A percentile compares a stretch with the other conserved stretches of the same genome.
These are phyloP conservation scores for Pseudomyrmex pallidus DNA, from an alignment of 1,140 invertebrate species.

Conservation along the genomic window DNA sequence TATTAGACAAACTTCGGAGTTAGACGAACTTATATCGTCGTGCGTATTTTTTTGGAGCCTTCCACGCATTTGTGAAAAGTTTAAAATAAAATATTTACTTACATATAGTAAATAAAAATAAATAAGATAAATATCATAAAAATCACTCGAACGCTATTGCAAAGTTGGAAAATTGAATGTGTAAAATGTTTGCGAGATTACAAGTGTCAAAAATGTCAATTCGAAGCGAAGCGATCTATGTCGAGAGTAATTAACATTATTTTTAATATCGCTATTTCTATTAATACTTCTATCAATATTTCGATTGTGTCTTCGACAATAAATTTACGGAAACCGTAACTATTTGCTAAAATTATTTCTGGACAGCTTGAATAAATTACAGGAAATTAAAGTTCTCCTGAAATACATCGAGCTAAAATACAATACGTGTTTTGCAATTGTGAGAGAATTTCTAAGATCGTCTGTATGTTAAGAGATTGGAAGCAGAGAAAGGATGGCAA, in stretches of 20 bases:
- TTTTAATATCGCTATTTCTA: no score
- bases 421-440: not conserved
- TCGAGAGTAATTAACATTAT: no score
- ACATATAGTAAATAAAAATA: not conserved
- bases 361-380: not conserved
- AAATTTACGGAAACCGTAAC: not conserved
- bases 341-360: not conserved
- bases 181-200: not conserved
- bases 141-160: no score
- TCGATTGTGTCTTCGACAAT: not conserved
- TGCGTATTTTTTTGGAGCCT: constrained; percentile 1
- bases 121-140: no score
- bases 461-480: not conserved
- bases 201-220: not conserved
- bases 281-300: no score
- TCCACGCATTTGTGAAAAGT: not conserved
- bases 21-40: constrained; percentile 1
- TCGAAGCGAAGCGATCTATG: no score
- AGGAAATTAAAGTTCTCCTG: not conserved
- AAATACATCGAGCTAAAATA: not conserved
- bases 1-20: constrained; percentile 10
- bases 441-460: constrained; percentile 1
- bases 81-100: not conserved
- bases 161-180: not conserved
- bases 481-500: not conserved